Base-by-base conservation (phyloP, 37 sponge, comb jelly and placozoan genomes). In the Mnemiopsis leidyi region DNA sequence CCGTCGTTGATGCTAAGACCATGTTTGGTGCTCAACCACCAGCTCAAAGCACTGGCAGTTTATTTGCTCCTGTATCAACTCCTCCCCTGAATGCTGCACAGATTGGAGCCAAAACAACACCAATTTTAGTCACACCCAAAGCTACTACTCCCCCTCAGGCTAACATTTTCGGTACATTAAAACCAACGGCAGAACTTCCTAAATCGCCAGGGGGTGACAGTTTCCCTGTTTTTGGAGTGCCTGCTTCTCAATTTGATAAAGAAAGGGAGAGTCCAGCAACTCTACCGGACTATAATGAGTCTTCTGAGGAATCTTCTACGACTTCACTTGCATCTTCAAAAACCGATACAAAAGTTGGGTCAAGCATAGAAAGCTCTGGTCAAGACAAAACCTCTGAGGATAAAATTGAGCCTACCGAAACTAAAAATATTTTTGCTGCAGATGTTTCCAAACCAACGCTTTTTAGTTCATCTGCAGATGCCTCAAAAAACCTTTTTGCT, bases 221-320 rank as follows among this genome's bases (percentile, higher is more conserved):
- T 32, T 85, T 85, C 25, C 90, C 90, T 40, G 90, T 85, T 5
- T 38, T 85, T 39, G 90, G 90, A 18, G 90, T 85, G 16, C 90
- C 90, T n/a, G 90, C 90, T 25, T 35, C 90, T 32, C 36, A 85
- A 61, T 85, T 85, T 85, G 61, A 85, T 39, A 33, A 85, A 39
- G 26, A 5, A 39, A 40, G 61, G 48, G 36, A 85, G 61, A 33
- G 13, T 29, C 38, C 90, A 3, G 90, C 26, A 1, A 3, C 35
- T 9, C 79, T 77, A 34, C 61, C 61, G 9, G 79, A 77, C 32
- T 77, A 77, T 77, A 77, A 77, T 36, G 79, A 32, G 1, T 77
- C 79, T 7, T 77, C 79, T 32, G 79, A 77, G 32, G 79, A 77
- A 34, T 77, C 79, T 0, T 77, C 79, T 34, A 77, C 32, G 33